phyloP scores from a whole-genome alignment of 2,113 vertebrate genomes.

The Aleadryas rufinucha region DNA sequence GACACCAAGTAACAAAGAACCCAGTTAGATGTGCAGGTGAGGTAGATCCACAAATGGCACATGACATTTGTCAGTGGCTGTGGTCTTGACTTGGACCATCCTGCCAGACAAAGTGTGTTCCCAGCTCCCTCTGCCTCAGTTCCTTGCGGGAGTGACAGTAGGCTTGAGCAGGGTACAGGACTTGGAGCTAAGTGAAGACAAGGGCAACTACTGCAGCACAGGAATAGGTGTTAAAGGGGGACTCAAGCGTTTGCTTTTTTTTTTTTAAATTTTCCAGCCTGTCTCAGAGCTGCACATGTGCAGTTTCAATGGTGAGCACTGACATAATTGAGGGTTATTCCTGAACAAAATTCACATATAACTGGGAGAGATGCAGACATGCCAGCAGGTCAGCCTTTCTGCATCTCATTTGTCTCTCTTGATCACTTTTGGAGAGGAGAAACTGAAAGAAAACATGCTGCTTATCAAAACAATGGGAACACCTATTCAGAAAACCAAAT shows the following conservation, averaged over 20 bases:
- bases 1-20: background rate
- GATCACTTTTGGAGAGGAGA: background rate
- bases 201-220: background rate
- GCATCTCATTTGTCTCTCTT: background rate
- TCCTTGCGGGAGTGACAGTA: background rate
- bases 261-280: background rate
- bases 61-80: background rate
- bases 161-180: background rate
- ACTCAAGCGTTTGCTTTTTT: background rate
- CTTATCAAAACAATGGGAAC: background rate
- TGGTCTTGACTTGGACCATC: background rate
- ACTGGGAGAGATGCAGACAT: background rate
- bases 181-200: background rate
- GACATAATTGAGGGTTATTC: background rate
- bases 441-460: background rate
- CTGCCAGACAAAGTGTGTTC: background rate
- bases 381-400: background rate
- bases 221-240: background rate
- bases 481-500: background rate
- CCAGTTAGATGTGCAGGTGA: background rate
- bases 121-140: background rate
- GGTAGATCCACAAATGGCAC: conserved; percentile 17
- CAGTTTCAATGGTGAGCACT: background rate
- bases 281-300: background rate
- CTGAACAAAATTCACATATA: background rate